Evolutionary conservation across 1,140 invertebrate species (phyloP), one percentile per base, ranked within the genome.

Genomic region (Meloidogyne exigua): DNA sequence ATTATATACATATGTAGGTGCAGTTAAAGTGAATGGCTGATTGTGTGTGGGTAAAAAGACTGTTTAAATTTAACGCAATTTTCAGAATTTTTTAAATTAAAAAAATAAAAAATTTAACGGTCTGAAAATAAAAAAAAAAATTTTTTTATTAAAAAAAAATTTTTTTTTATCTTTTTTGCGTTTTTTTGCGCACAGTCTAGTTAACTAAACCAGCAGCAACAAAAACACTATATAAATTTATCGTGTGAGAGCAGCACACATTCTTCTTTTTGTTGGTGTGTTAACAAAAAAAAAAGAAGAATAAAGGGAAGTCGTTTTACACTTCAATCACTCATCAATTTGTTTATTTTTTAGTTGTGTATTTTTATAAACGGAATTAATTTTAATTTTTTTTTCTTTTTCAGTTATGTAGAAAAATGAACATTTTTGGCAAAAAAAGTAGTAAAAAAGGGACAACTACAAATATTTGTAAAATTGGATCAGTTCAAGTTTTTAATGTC

Each of bases 401-500:
- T 68, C 12, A 72, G 13, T 23, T 15, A 42, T 10, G 36, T 39
- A 66, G 11, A 49, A 65, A 39, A 67, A 78, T 78, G 76, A 67
- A 78, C 62, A n/a, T 78, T 9, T 78, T 78, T 57, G 62, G 76
- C 39, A 73, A 69, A 11, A 75, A 76, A 63, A 73, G 36, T 21
- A 76, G 77, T n/a, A 78, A 78, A 57, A 63, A 36, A 68, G 12
- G 12, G 32, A 23, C 63, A 32, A 32, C 12, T 18, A 75, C 25
- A 57, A 64, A 57, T 64, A 42, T 21, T 12, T 32, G 13, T 23
- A 44, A 36, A 42, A 21, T 21, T 28, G 15, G 15, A 39, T 32
- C 13, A 65, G 13, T 73, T 62, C 77, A 63, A 21, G 82, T 82
- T n/a, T 75, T 82, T 21, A 79, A 82, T 11, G 75, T 82, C 1